Conservation (phyloP, 2,888 invertebrate species). For the Eristalis tenax region DNA sequence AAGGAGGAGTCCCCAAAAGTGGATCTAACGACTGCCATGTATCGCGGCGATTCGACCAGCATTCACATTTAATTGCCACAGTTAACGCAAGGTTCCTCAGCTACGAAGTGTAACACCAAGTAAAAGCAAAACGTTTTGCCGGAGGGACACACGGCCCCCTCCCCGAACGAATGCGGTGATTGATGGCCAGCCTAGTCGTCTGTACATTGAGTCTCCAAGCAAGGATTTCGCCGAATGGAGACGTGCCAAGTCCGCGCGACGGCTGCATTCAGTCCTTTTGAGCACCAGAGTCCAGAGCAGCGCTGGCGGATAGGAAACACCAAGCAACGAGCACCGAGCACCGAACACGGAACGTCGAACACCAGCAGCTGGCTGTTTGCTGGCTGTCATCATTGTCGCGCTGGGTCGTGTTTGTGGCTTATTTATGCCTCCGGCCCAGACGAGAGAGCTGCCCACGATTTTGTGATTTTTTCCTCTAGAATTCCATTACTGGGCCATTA, state of each 20-base stretch:
- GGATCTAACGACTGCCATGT: constrained; percentile 51
- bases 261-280: not conserved
- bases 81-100: constrained; percentile 51
- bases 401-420: constrained; percentile 70
- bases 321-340: not conserved
- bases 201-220: constrained; percentile 56
- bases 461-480: constrained; percentile 47
- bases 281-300: not conserved
- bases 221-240: constrained; percentile 43
- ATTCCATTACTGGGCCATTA: constrained; percentile 65
- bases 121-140: constrained; percentile 44
- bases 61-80: constrained; percentile 64
- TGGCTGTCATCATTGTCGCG: constrained; percentile 70
- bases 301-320: constrained; percentile 44
- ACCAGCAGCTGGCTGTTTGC: constrained; percentile 66
- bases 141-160: constrained; percentile 15
- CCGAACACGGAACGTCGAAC: constrained; percentile 54
- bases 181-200: constrained; percentile 56
- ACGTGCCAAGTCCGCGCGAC: not conserved
- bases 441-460: constrained; percentile 67
- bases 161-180: constrained; percentile 40
- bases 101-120: constrained; percentile 61
- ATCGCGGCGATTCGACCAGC: constrained; percentile 53
- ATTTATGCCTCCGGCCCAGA: constrained; percentile 65
- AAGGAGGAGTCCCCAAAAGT: constrained; percentile 31